Base-by-base conservation (phyloP, 1,140 invertebrate genomes). In the Drosophila sturtevanti region DNA sequence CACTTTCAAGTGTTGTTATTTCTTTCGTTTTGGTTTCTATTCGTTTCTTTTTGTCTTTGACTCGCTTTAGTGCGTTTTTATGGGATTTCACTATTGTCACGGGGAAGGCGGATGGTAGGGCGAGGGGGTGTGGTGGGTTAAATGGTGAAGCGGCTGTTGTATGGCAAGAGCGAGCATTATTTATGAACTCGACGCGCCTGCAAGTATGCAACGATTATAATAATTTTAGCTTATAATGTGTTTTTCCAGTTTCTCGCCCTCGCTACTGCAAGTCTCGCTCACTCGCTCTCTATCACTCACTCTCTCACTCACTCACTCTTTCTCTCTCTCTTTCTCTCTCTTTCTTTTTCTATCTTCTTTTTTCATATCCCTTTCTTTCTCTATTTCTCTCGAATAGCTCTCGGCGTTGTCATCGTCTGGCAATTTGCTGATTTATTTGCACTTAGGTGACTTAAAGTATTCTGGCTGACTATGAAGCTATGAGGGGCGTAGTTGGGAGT, bases 201-300 rank as follows among this genome's bases (percentile, higher is more conserved):
- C 74, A 81, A 81, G 73, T 77, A 73, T 81, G 78, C 79, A 81
- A 66, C 79, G 79, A 81, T 81, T 81, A 81, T 81, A 81, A 81
- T 81, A 81, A 81, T 79, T 81, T 81, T 77, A 81, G 79, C 79
- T 81, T 77, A 81, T 81, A 81, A 81, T 81, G 79, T 81, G 79
- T 77, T 81, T 81, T 81, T 65, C 18, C 52, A 64, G 69, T 34
- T 61, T 16, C 51, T 55, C 35, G 44, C 66, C 37, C 55, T 61
- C 35, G 18, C 14, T 44, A n/a, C 41, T 48, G 41, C 16, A 48
- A 6, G 18, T 18, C 9, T 48, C 9, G 9, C 18, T 48, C 9
- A 2, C 18, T 38, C 31, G 11, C 22, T 14, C 0, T 7, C 10
- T 12, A 2, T 35, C 14, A 2, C 21, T 5, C 12, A 10, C 3